Evolutionary conservation across 1,140 invertebrate species (phyloP), one percentile per base, ranked within the genome.

Genomic region (Calosoma granatense): DNA sequence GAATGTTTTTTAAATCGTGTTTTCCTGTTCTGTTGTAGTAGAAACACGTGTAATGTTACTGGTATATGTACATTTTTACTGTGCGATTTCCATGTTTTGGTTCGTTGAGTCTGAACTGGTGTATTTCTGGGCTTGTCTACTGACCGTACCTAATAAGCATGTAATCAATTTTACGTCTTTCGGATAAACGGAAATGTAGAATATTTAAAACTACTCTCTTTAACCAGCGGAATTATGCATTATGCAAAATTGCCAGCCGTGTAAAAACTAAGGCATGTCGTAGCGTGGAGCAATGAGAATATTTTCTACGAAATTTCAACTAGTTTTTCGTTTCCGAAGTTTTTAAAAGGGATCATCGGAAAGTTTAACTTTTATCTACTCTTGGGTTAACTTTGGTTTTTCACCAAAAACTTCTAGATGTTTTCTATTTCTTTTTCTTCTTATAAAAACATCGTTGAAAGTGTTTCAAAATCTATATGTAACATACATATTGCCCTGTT

Each of bases 301-400:
- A 11, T 47, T 47, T 47, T 4, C 17, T 6, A 12, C 6, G 9
- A 47, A 47, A 47, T 47, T 47, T 47, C 41, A 47, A 47, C 9
- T 47, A 47, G 41, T 47, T 47, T 30, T 17, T 47, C 6, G 41
- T 11, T 6, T n/a, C n/a, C 41, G 26, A 17, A 47, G 41, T 47
- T 47, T 47, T 17, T 47, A 47, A 47, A 47, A 47, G 41, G n/a
- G 41, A 47, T 47, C 41, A 47, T 47, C 41, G 6, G 15, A 17
- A 47, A 47, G 6, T 47, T 47, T 47, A 47, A 47, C 41, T 47
- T 47, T 47, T 47, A 47, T 47, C 41, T 47, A 47, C 41, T 47
- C 26, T 47, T 14, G 14, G 26, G 26, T 6, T 30, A 30, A 30
- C 26, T 30, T 30, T 30, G 26, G 26, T 30, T 30, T 30, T 30